Evolutionary conservation across 2,113 vertebrate genomes (phyloP).

Genomic region (Cygnus buccinator): DNA sequence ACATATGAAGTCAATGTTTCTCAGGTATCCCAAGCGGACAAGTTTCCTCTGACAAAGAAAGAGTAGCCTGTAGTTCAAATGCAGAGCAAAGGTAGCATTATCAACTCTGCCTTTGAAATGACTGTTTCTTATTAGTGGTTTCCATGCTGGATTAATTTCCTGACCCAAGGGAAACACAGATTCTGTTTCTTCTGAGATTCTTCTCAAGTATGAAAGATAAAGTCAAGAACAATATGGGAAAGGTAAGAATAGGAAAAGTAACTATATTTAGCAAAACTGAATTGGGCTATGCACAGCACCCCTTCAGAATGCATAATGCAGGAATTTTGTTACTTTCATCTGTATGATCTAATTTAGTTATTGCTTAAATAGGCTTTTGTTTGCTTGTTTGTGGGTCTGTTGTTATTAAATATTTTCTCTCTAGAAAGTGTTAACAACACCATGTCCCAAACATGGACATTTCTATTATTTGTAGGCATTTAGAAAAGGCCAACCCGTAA

Average conservation of each 20-base stretch:
- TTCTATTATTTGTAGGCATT: not conserved
- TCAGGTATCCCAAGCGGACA: not conserved
- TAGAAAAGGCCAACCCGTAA: not conserved
- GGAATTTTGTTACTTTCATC: not conserved
- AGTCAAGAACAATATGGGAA: not conserved
- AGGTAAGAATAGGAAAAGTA: not conserved
- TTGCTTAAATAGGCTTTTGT: not conserved
- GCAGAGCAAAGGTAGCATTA: not conserved
- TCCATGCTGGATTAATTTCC: slow-evolving; percentile 66
- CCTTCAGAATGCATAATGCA: not conserved
- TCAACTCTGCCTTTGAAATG: slow-evolving; percentile 43
- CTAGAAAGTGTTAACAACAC: not conserved
- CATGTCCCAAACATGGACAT: not conserved
- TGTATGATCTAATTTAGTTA: not conserved
- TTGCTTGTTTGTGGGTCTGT: not conserved
- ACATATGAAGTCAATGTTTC: not conserved
- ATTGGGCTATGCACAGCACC: not conserved
- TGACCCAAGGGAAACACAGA: slow-evolving; percentile 51
- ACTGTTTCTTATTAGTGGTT: slow-evolving; percentile 51
- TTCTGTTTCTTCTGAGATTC: slow-evolving; percentile 50
- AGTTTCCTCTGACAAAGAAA: not conserved
- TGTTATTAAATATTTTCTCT: not conserved
- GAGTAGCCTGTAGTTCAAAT: not conserved
- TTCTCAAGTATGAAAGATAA: slow-evolving; percentile 38
- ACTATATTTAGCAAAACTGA: not conserved